A percentile compares a stretch with the other conserved stretches of the same genome.
phyloP scores from a whole-genome alignment of 2,797 vertebrate genomes.

The Tokudaia muenninki region DNA sequence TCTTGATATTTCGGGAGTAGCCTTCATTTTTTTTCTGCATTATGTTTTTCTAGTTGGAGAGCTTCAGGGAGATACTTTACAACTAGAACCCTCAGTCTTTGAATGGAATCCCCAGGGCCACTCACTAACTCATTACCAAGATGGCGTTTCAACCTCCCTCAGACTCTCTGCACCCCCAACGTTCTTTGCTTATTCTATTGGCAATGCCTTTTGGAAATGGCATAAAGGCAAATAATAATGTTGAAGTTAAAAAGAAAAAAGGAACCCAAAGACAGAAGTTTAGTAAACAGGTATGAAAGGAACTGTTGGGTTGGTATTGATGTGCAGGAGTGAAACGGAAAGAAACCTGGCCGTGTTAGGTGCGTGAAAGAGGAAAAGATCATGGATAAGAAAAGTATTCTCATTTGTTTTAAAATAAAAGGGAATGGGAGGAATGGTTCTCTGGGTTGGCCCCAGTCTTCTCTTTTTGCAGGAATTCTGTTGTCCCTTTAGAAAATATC shows the following conservation, averaged over 20 bases:
- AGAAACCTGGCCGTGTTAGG: slow-evolving; percentile 47
- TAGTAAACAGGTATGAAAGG: neutral
- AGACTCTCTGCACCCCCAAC: rapidly evolving
- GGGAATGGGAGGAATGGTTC: slow-evolving; percentile 79
- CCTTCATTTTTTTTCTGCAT: neutral
- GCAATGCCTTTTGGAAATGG: slow-evolving; percentile 25
- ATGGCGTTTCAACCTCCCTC: neutral
- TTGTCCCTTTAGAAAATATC: slow-evolving; percentile 90
- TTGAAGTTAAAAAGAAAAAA: neutral
- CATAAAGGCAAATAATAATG: slow-evolving; percentile 19
- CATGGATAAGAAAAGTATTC: slow-evolving; percentile 54
- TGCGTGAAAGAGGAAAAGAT: slow-evolving; percentile 12
- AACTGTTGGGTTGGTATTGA: neutral
- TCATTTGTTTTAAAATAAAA: slow-evolving; percentile 34
- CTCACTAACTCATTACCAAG: neutral
- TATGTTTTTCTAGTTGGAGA: neutral
- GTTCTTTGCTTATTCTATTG: neutral
- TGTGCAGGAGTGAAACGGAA: neutral
- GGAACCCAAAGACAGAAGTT: slow-evolving; percentile 18
- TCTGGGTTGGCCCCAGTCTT: slow-evolving; percentile 85
- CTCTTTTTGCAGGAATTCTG: slow-evolving; percentile 90
- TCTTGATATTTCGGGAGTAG: neutral
- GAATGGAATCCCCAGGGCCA: neutral
- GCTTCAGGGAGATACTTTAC: neutral
- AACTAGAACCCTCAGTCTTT: neutral